These are phyloP conservation scores for Periphyllus acericola DNA, from an alignment of 2,888 invertebrate genomes.

Conservation along the genomic window DNA sequence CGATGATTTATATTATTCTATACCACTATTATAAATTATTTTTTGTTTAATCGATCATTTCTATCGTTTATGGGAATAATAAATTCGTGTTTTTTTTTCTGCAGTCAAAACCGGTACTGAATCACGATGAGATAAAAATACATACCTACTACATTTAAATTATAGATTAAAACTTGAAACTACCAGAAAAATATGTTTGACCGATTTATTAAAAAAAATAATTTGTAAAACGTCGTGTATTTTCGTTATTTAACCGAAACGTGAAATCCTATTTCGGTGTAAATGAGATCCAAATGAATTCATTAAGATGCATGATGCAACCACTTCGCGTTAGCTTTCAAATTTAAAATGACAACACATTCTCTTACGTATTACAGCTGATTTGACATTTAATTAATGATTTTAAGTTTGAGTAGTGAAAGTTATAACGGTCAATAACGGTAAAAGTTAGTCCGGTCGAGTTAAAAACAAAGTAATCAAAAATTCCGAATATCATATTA, in stretches of 20 bases:
- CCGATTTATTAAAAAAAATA: background rate
- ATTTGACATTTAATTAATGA: slow-evolving; percentile 29
- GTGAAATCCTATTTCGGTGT: slow-evolving; percentile 5
- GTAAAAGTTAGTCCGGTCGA: background rate
- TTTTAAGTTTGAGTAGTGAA: slow-evolving; percentile 25
- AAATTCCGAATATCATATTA: background rate
- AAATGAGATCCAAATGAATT: slow-evolving; percentile 8
- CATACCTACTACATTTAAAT: background rate
- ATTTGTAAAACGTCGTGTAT: background rate
- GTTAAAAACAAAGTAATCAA: background rate
- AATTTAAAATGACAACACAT: slow-evolving; percentile 36
- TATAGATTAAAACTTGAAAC: background rate
- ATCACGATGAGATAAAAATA: background rate
- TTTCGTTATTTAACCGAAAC: background rate
- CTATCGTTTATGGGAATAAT: background rate
- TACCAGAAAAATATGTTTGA: background rate
- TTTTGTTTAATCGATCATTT: background rate
- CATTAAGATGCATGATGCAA: slow-evolving; percentile 24
- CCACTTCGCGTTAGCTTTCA: slow-evolving; percentile 18
- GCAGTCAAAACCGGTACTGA: background rate
- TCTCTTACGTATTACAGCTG: background rate
- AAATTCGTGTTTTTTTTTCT: background rate
- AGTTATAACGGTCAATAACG: slow-evolving; percentile 6
- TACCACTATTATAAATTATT: background rate
- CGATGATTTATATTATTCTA: background rate